Percentiles rank a stretch among this genome's conserved stretches.
These are phyloP conservation scores for Euclidia mi DNA, from an alignment of 2,888 invertebrate species.

Conservation along the genomic window DNA sequence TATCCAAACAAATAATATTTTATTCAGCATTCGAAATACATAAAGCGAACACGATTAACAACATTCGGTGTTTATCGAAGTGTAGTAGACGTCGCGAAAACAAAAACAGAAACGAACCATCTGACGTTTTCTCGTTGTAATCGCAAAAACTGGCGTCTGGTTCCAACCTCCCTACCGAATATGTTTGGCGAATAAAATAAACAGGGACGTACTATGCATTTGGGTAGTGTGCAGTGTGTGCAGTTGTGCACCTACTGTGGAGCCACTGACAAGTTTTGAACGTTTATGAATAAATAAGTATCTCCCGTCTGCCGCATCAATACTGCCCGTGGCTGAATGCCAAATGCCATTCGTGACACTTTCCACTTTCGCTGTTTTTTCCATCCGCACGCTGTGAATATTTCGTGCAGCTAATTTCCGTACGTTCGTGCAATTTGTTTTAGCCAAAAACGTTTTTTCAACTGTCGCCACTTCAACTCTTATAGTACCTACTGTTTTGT, in stretches of 20 bases:
- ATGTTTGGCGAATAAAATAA: conserved; percentile 73
- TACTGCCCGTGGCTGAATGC: conserved; percentile 83
- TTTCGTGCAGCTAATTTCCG: conserved; percentile 79
- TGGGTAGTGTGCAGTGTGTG: conserved; percentile 45
- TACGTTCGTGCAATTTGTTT: conserved; percentile 35
- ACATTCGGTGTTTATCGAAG: conserved; percentile 48
- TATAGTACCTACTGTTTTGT: conserved; percentile 14
- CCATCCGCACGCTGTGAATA: conserved; percentile 68
- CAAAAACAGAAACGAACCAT: conserved; percentile 48
- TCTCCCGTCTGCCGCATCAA: conserved; percentile 86
- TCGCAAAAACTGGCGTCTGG: conserved; percentile 59
- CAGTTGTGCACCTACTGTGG: conserved; percentile 49
- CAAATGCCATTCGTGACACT: conserved; percentile 86
- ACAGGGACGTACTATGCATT: conserved; percentile 67
- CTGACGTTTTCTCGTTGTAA: conserved; percentile 52
- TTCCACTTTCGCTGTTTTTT: conserved; percentile 84
- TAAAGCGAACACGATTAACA: conserved; percentile 32
- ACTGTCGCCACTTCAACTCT: conserved; percentile 17
- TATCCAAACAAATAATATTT: neutral
- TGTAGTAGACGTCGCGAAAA: conserved; percentile 47
- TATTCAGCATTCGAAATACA: conserved; percentile 5
- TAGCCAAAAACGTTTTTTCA: conserved; percentile 25
- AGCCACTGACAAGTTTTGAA: conserved; percentile 83
- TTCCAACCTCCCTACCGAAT: conserved; percentile 38
- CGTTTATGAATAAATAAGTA: conserved; percentile 88